Base-by-base conservation (phyloP, 2,888 invertebrate genomes). In the Heliconius cydno region DNA sequence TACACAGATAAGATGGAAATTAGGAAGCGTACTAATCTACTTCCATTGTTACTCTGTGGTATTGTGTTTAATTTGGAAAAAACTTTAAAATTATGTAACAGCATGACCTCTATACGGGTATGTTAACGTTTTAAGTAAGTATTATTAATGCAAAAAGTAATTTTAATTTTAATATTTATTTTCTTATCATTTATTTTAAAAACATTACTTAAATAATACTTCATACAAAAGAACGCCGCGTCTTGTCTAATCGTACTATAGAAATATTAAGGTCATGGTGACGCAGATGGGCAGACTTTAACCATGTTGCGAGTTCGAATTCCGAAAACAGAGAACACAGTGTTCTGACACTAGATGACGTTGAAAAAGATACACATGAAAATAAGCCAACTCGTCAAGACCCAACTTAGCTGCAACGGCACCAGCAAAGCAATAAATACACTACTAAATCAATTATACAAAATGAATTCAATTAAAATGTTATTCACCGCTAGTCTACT, bases 401-500 rank as follows among this genome's bases (percentile, higher is more conserved):
- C 70, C 2, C 7, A n/a, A 70, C 15, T 68, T 2, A 25, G n/a
- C 25, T n/a, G 41, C 34, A 41, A 70, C 41, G 25, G 70, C 38
- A 38, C 38, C 4, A 57, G 22, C 30, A 13, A 38, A 60, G 30
- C 15, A 60, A 60, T n/a, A 60, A 15, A 38, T 38, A 38, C 13
- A 30, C 22, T 13, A 57, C 5, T 12, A 30, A 72, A 66, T n/a
- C 28, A 60, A 46, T 25, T 46, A 19, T 41, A 38, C 57, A 30
- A 34, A 38, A 70, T 19, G 52, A 25, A 19, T 28, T 34, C 19
- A 65, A 65, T 78, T 72, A 28, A 65, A 77, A 75, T 46, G 28
- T 41, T 65, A 65, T 75, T 75, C 41, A 75, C 65, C 74, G 60
- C 67, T 73, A 63, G 3, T n/a, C 66, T 67, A 60, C 60, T 63